A percentile compares a stretch with the other conserved stretches of the same genome.
These are phyloP conservation scores for Melipona bicolor DNA, from an alignment of 2,888 invertebrate genomes.

Conservation along the genomic window DNA sequence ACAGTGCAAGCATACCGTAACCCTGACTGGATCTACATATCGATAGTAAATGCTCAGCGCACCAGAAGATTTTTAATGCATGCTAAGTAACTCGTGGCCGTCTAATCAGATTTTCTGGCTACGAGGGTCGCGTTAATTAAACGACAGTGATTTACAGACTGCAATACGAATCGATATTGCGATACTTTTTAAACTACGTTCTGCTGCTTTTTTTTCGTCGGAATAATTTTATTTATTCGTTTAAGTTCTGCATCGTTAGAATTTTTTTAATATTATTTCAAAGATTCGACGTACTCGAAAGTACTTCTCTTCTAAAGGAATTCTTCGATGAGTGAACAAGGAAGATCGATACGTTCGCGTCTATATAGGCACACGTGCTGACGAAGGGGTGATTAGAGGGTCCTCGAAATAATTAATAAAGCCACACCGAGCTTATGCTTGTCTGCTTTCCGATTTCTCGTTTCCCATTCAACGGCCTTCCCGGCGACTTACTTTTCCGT, in stretches of 20 bases:
- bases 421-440: constrained; percentile 62
- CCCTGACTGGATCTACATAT: constrained; percentile 77
- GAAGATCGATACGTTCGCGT: constrained; percentile 60
- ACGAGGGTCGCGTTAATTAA: neutral
- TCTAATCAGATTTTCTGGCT: constrained; percentile 47
- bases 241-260: no score
- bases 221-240: neutral
- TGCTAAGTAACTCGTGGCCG: constrained; percentile 73
- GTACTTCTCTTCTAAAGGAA: no score
- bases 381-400: constrained; percentile 55
- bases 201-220: no score
- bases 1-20: constrained; percentile 40
- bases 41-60: constrained; percentile 78
- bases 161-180: neutral
- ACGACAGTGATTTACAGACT: neutral
- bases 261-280: no score
- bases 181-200: neutral
- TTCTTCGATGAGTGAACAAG: constrained; percentile 25
- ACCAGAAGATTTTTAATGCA: constrained; percentile 80
- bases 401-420: constrained; percentile 75
- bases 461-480: constrained; percentile 64
- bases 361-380: constrained; percentile 26
- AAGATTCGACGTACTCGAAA: no score
- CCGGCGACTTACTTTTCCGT: constrained; percentile 73
- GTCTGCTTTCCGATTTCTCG: constrained; percentile 59